Evolutionary conservation across 2,888 invertebrate species (phyloP), one percentile per base, ranked within the genome.

Genomic region (Hirtodrosophila duncani): DNA sequence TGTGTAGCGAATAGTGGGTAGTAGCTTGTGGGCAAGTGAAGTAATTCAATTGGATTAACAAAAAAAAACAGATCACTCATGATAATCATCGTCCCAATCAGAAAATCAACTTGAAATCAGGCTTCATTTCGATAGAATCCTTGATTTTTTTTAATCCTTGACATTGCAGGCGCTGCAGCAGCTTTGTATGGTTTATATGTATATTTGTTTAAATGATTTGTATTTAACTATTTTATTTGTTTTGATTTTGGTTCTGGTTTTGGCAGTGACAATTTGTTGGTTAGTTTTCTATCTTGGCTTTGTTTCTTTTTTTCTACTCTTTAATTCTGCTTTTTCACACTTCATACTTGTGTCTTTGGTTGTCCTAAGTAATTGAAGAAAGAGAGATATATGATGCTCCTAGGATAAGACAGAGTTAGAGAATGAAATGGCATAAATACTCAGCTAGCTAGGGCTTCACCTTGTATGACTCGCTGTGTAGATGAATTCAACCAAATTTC

Each of bases 211-310:
- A 31, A 24, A 41, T 41, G 42, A 52, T 56, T 41, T 51, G 16
- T 5, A 26, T 9, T 52, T 13, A 18, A 24, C 21, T 36, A 10
- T 49, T 49, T 55, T 38, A 31, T 49, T 34, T 17, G 24, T 27
- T 23, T 10, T 23, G 34, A 17, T 31, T 11, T 31, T 9, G 9
- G 21, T 14, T 13, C 9, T 18, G 2, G 1, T 18, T 10, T 56
- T 72, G 72, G 72, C 72, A 72, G 72, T 72, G 72, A 65, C 24
- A 53, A 33, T 78, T 77, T 50, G 26, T 41, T 50, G 38, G 53
- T 57, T 27, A 37, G 37, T 39, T 49, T 13, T 20, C 52, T 52
- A 43, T 45, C 46, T 69, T 69, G 67, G 69, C 70, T 69, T 63
- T 69, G 69, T 60, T 65, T 71, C 34, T 36, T 66, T 43, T 66